Base-by-base conservation (phyloP, 2,888 invertebrate genomes). In the Lumbricus terrestris region DNA sequence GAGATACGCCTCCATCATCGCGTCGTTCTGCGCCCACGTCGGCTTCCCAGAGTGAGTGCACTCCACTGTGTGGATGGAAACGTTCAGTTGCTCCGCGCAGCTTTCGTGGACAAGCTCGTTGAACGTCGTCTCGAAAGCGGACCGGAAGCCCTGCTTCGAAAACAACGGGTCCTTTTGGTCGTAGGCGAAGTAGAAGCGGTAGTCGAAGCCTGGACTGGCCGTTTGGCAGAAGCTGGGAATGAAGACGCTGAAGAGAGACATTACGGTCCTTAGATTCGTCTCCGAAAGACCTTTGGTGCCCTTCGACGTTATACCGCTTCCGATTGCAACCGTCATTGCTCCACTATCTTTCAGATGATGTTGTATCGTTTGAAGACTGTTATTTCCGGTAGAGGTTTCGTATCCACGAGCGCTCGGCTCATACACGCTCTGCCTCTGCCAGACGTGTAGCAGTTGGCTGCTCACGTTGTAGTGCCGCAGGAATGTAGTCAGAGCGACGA, bases 21-120 rank as follows among this genome's bases (percentile, higher is more conserved):
- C 93, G 42, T 92, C 93, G 85, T 92, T 92, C 90, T 92, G 93
- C 15, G 93, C 92, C 93, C 93, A 92, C 40, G 92, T 91, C 33
- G 93, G 93, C 38, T 90, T 89, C n/a, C 90, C 89, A 15, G 23
- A 47, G 89, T 92, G 92, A 23, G n/a, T 89, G 88, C 93, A 92
- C 33, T 90, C 34, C 5, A 92, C 90, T n/a, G 92, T 88, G 40
- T 91, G 91, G 13, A 92, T 90, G 20, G 47, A 89, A 13, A 89
- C 35, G 8, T 33, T 34, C 29, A 88, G 35, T 29, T 82, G 34
- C 15, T 34, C n/a, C 13, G 88, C 89, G 89, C 91, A 91, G 40
- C 69, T 6, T 29, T n/a, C 85, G 20, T 42, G 42, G 23, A 37
- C 37, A 20, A 90, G 35, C 11, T 83, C 47, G 16, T 34, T 20